Percentiles rank a stretch among this genome's conserved stretches.
phyloP scores from a whole-genome alignment of 2,888 invertebrate species.

The Argynnis bischoffii region DNA sequence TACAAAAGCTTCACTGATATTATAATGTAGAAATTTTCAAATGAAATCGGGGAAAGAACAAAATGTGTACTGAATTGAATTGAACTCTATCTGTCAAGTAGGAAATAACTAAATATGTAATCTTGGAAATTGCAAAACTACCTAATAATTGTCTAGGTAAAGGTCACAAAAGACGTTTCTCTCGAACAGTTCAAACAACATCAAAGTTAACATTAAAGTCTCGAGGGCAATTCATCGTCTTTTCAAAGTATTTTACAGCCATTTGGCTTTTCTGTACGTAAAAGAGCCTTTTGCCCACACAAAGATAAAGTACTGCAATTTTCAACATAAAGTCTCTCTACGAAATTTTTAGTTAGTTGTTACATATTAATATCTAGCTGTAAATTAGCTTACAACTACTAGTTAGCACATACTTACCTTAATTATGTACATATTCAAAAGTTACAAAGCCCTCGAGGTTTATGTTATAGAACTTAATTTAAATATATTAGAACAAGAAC shows the following conservation, averaged over 20 bases:
- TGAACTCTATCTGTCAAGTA: not conserved
- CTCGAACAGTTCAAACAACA: slow-evolving; percentile 33
- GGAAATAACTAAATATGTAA: not conserved
- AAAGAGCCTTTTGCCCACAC: slow-evolving; percentile 18
- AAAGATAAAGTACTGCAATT: slow-evolving; percentile 31
- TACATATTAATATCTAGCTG: too few relatives aligned
- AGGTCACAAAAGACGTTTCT: slow-evolving; percentile 23
- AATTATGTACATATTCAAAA: too few relatives aligned
- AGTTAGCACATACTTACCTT: too few relatives aligned
- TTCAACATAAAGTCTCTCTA: slow-evolving; percentile 19
- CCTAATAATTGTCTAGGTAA: slow-evolving; percentile 4
- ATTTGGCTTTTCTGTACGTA: slow-evolving; percentile 31
- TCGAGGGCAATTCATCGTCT: slow-evolving; percentile 35
- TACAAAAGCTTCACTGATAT: too few relatives aligned
- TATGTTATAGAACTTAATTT: too few relatives aligned
- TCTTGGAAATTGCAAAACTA: slow-evolving; percentile 5
- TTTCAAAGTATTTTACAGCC: slow-evolving; percentile 32
- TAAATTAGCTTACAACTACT: too few relatives aligned
- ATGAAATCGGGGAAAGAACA: too few relatives aligned
- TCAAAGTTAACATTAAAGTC: slow-evolving; percentile 33
- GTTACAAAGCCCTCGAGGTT: too few relatives aligned
- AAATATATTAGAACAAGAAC: too few relatives aligned
- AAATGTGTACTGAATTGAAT: not conserved
- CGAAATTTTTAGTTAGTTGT: not conserved
- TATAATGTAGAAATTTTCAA: too few relatives aligned